A percentile compares a stretch with the other conserved stretches of the same genome.
Conservation (phyloP, 2,888 invertebrate genomes). For the Cotesia congregata region DNA sequence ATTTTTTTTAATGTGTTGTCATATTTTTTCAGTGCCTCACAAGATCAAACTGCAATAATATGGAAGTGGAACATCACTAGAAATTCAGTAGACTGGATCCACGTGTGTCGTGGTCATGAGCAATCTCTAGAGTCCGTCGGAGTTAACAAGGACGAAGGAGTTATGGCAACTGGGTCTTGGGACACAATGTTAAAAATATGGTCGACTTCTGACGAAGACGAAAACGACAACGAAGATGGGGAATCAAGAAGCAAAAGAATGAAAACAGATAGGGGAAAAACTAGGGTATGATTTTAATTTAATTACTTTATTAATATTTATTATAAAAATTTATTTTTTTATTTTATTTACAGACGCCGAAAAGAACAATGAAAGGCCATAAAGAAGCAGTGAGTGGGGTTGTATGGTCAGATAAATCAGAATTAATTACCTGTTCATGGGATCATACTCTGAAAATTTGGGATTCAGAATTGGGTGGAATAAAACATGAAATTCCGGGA, state of each 20-base stretch:
- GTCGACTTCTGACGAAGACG: conserved; percentile 75
- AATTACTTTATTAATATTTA: neutral
- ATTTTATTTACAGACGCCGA: conserved; percentile 76
- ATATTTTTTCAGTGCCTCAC: conserved; percentile 80
- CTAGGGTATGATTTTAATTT: conserved; percentile 72
- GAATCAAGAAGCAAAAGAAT: conserved; percentile 75
- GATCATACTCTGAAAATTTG: conserved; percentile 95
- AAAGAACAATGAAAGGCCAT: conserved; percentile 92
- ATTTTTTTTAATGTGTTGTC: conserved; percentile 26
- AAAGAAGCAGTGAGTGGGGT: conserved; percentile 90
- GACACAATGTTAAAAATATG: conserved; percentile 93
- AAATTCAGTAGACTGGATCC: conserved; percentile 84
- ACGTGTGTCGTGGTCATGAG: conserved; percentile 91
- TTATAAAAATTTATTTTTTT: neutral
- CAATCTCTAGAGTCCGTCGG: conserved; percentile 91
- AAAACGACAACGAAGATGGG: conserved; percentile 74
- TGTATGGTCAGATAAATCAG: conserved; percentile 85
- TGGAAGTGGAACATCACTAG: conserved; percentile 88
- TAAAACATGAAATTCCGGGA: conserved; percentile 85
- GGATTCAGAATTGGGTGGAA: conserved; percentile 89
- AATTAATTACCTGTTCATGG: conserved; percentile 91
- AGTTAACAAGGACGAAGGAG: conserved; percentile 78
- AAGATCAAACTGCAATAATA: conserved; percentile 91
- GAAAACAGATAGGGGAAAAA: conserved; percentile 74
- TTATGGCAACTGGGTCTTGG: conserved; percentile 91